These are phyloP conservation scores for Caenorhabditis inopinata DNA, from an alignment of 1,140 invertebrate genomes.

Conservation along the genomic window DNA sequence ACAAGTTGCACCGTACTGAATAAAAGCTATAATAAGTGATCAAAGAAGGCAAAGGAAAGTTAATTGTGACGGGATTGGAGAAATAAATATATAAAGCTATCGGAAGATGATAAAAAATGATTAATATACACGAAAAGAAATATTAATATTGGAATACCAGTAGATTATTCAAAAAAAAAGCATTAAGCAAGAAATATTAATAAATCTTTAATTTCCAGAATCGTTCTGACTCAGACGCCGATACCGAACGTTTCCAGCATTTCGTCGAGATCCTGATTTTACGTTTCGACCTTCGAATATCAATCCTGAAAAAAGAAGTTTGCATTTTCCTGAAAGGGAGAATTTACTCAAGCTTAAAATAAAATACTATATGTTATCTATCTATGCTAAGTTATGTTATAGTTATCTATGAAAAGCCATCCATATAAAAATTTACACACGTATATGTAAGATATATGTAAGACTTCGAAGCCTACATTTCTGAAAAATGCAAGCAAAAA, in stretches of 20 bases:
- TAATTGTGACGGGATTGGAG: not conserved
- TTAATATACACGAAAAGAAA: not conserved
- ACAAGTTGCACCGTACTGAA: not conserved
- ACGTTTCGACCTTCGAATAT: slow-evolving; percentile 38
- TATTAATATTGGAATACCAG: not conserved
- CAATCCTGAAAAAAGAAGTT: slow-evolving; percentile 25
- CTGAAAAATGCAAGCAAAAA: too few relatives aligned
- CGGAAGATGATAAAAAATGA: not conserved
- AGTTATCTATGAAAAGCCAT: too few relatives aligned
- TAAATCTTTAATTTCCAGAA: not conserved
- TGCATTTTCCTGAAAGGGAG: too few relatives aligned
- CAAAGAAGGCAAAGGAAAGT: not conserved
- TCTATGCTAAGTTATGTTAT: too few relatives aligned
- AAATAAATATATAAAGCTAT: not conserved
- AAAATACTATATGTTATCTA: too few relatives aligned
- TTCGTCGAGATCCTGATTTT: not conserved
- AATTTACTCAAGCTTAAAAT: too few relatives aligned
- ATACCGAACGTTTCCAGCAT: slow-evolving; percentile 30
- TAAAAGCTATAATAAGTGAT: slow-evolving; percentile 25
- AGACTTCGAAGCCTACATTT: too few relatives aligned
- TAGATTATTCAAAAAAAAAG: slow-evolving; percentile 1
- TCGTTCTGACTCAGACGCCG: slow-evolving; percentile 40
- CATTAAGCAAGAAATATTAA: too few relatives aligned
- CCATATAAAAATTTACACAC: too few relatives aligned
- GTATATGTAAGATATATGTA: too few relatives aligned